phyloP scores from a whole-genome alignment of 2,888 invertebrate genomes.

The Mesoligia furuncula region DNA sequence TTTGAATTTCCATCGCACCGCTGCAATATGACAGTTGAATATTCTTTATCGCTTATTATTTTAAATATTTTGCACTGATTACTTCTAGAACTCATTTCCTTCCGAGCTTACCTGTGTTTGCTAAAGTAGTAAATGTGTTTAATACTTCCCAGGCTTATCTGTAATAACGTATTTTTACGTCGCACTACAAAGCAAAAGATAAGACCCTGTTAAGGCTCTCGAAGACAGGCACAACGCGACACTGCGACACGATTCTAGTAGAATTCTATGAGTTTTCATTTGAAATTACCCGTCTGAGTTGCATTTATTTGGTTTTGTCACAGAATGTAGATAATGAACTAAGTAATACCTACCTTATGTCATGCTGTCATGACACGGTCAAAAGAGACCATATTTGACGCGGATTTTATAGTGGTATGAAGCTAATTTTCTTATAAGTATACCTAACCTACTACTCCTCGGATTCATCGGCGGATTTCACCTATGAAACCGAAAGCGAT shows the following conservation, averaged over 20 bases:
- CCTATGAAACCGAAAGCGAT: not conserved
- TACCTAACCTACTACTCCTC: not conserved
- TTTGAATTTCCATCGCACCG: not conserved
- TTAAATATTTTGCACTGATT: constrained; percentile 17
- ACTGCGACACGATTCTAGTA: not conserved
- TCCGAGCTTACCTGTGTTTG: constrained; percentile 1
- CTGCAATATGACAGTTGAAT: constrained; percentile 10
- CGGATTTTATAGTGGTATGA: not conserved
- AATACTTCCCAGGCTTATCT: constrained; percentile 12
- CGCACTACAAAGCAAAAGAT: not conserved
- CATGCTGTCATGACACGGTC: not conserved
- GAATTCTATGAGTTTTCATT: not conserved
- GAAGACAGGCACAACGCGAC: not conserved
- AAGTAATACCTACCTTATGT: not conserved
- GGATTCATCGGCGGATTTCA: not conserved
- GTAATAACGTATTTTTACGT: constrained; percentile 8
- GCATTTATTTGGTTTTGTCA: not conserved
- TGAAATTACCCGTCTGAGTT: not conserved
- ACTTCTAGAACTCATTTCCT: constrained; percentile 21
- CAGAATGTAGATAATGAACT: not conserved
- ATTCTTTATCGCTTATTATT: not conserved
- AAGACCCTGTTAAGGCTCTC: not conserved
- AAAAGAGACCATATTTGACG: too few relatives aligned
- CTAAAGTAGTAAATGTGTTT: constrained; percentile 5
- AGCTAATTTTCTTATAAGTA: not conserved